A percentile compares a stretch with the other conserved stretches of the same genome.
These are phyloP conservation scores for Eueremaeus valkanovi DNA, from an alignment of 2,888 invertebrate genomes.

Conservation along the genomic window DNA sequence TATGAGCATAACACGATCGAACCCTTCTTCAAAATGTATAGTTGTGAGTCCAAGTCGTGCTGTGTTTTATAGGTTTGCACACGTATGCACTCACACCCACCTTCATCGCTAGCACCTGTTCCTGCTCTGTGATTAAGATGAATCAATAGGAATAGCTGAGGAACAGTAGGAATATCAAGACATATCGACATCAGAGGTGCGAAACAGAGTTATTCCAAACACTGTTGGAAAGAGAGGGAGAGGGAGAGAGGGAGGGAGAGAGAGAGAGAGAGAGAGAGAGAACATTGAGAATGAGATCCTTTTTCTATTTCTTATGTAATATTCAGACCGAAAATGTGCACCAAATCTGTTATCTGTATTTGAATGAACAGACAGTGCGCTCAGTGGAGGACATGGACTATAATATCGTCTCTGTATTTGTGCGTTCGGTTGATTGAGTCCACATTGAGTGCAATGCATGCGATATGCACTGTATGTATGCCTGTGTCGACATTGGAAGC, in stretches of 20 bases:
- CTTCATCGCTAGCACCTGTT: slow-evolving; percentile 1
- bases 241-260: background rate
- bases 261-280: background rate
- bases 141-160: background rate
- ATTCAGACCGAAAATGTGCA: background rate
- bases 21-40: too few species aligned
- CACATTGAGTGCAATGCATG: background rate
- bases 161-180: too few species aligned
- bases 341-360: background rate
- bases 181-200: too few species aligned
- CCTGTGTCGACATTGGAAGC: background rate
- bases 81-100: background rate
- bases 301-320: background rate
- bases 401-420: background rate
- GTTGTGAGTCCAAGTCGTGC: too few species aligned
- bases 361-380: background rate
- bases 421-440: background rate
- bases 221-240: too few species aligned
- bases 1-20: too few species aligned
- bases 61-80: too few species aligned
- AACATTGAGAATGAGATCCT: slow-evolving; percentile 16
- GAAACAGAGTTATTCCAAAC: background rate
- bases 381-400: too few species aligned
- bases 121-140: background rate
- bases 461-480: too few species aligned